Evolutionary conservation across 2,113 vertebrate genomes (phyloP), one percentile per base, ranked within the genome.

Genomic region (Chaenogobius annularis): DNA sequence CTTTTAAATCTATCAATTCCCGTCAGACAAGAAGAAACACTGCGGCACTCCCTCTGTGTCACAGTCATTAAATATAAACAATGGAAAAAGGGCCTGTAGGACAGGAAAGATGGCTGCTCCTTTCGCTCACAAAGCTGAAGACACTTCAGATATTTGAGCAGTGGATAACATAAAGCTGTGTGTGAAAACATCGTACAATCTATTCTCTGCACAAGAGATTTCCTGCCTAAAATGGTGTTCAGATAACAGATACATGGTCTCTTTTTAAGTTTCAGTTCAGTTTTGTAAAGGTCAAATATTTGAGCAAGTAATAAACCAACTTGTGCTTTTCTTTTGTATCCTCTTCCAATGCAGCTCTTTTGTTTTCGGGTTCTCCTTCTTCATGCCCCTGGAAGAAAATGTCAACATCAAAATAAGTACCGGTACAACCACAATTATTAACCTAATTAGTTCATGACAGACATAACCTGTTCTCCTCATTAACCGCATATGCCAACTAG

Each of bases 271-370:
- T 76, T 83, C 61, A 73, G 67, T 80, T 87, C 83, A 10, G 50
- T 7, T 75, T 68, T 77, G 10, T 37, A 46, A 20, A 64, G 22
- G 58, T 61, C 71, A 70, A 8, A 6, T 68, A 10, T 62, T 58
- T 31, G 22, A 15, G 56, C 17, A 54, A 64, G 14, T 4, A 19
- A 52, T 11, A 23, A 67, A 83, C 87, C 80, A 77, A 97, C 96
- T 85, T 94, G 92, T 96, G 95, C 78, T 85, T 95, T 76, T 91
- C 69, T 43, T 91, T 93, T 37, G 85, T 84, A 0, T 90, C 90
- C 10, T 93, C 94, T 0, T 94, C 94, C 0, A 90, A 84, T 62
- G 84, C 56, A 6, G 92, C 80, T 68, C 89, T 92, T 88, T 95
- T 96, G 72, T 52, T 82, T 73, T 94, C 93, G 0, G 89, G 93